A percentile compares a stretch with the other conserved stretches of the same genome.
phyloP scores from a whole-genome alignment of 2,797 vertebrate species.

The Vultur gryphus region DNA sequence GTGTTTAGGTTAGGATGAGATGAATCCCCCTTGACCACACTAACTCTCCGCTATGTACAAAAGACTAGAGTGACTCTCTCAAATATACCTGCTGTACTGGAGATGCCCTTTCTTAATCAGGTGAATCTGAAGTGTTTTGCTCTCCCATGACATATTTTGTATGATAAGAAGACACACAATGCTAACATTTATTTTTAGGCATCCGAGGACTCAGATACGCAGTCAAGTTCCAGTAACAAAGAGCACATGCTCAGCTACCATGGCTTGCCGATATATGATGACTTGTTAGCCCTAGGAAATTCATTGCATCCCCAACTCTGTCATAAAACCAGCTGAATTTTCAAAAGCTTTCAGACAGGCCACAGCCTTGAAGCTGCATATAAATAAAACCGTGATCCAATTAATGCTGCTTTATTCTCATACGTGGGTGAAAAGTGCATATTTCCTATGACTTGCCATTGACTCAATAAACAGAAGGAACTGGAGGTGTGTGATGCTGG shows the following conservation, averaged over 20 bases:
- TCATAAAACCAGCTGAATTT: neutral
- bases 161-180: neutral
- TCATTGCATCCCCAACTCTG: neutral
- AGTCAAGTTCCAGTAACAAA: neutral
- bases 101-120: neutral
- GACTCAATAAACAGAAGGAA: neutral
- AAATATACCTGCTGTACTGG: neutral
- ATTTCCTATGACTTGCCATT: neutral
- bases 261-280: neutral
- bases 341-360: neutral
- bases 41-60: neutral
- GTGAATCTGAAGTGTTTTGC: neutral
- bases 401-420: neutral
- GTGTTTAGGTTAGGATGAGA: neutral
- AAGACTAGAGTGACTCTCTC: neutral
- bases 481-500: rapidly evolving
- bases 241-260: neutral
- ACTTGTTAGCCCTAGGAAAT: neutral
- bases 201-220: neutral
- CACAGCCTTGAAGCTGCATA: neutral
- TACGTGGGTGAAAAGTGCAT: neutral
- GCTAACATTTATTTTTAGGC: neutral
- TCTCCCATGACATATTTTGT: neutral
- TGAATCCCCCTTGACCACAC: neutral
- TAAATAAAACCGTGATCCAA: neutral